Evolutionary conservation across 1,140 invertebrate species (phyloP).

Genomic region (Drosophila eugracilis): DNA sequence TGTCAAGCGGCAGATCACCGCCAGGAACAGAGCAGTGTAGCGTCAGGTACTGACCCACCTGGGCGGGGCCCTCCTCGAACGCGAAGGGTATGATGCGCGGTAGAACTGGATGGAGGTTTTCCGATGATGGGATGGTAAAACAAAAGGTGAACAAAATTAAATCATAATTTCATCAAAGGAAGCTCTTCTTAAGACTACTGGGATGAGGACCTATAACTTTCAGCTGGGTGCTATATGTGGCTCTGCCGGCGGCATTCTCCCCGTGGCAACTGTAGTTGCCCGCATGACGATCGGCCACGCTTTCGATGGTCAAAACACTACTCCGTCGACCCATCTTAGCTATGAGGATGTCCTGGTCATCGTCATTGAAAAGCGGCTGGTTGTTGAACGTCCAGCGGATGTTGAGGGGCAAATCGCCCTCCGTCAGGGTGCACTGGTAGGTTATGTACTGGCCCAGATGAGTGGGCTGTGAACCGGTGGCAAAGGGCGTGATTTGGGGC

Average conservation of each 20-base stretch:
- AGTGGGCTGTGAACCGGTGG: conserved; percentile 87
- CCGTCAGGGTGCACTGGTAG: conserved; percentile 87
- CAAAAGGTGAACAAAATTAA: conserved; percentile 41
- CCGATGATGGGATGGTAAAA: conserved; percentile 49
- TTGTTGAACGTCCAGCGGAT: conserved; percentile 92
- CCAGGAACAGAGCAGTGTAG: conserved; percentile 89
- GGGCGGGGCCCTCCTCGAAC: conserved; percentile 82
- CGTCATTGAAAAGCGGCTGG: conserved; percentile 85
- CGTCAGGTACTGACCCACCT: conserved; percentile 82
- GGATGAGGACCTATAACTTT: conserved; percentile 79
- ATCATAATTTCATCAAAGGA: conserved; percentile 24
- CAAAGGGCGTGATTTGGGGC: conserved; percentile 88
- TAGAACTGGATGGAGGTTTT: conserved; percentile 86
- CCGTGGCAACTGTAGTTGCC: conserved; percentile 90
- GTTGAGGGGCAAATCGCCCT: conserved; percentile 93
- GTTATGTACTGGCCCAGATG: conserved; percentile 88
- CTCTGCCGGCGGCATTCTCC: conserved; percentile 90
- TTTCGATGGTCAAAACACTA: conserved; percentile 91
- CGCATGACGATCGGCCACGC: conserved; percentile 88
- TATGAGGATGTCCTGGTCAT: conserved; percentile 84
- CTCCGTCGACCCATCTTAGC: conserved; percentile 86
- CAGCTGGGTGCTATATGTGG: conserved; percentile 86
- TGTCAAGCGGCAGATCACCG: conserved; percentile 90
- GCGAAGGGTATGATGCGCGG: conserved; percentile 90
- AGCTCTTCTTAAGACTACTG: conserved; percentile 1